These are phyloP conservation scores for Helicorthomorpha holstii DNA, from an alignment of 1,140 invertebrate species.

Conservation along the genomic window DNA sequence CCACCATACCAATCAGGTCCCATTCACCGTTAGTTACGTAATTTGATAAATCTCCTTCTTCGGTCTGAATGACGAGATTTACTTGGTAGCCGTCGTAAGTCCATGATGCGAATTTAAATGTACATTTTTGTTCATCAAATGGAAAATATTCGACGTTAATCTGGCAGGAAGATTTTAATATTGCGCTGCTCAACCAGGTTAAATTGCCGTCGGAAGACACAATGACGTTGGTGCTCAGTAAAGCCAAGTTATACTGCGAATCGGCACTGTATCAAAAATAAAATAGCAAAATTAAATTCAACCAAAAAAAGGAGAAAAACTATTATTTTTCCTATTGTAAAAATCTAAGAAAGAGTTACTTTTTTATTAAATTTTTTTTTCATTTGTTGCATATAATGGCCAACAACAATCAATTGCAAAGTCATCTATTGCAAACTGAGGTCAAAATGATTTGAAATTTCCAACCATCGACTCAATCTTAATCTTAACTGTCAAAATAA, in stretches of 20 bases:
- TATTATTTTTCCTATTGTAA: too few species aligned
- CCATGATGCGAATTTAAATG: conserved; percentile 32
- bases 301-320: too few species aligned
- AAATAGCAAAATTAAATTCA: too few species aligned
- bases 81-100: conserved; percentile 34
- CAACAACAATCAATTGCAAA: too few species aligned
- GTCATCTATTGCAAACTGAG: too few species aligned
- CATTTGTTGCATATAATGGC: too few species aligned
- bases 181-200: conserved; percentile 24
- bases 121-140: conserved; percentile 33
- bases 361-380: too few species aligned
- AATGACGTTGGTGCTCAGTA: conserved; percentile 26
- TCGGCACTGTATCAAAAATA: conserved; percentile 18
- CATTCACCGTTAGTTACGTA: conserved; percentile 41
- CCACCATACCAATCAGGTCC: conserved; percentile 32
- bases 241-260: conserved; percentile 24
- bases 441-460: too few species aligned
- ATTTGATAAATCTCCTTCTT: conserved; percentile 21
- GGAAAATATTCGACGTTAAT: conserved; percentile 34
- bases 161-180: conserved; percentile 25
- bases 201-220: conserved; percentile 23
- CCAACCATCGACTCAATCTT: too few species aligned
- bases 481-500: too few species aligned
- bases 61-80: conserved; percentile 20
- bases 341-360: too few species aligned